phyloP scores from a whole-genome alignment of 2,888 invertebrate genomes.

The Encarsia formosa region DNA sequence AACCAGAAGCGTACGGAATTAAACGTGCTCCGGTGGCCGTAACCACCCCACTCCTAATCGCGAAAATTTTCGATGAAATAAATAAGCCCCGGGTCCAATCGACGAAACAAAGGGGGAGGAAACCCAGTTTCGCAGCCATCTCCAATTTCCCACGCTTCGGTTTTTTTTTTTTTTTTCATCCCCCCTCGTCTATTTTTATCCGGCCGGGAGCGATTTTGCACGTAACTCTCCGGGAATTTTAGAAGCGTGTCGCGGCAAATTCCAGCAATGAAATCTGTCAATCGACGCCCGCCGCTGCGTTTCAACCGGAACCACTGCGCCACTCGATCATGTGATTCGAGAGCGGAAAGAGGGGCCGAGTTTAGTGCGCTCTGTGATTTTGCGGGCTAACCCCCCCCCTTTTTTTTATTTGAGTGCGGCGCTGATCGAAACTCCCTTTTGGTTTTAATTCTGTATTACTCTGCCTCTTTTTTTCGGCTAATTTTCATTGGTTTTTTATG shows the following conservation, averaged over 20 bases:
- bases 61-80: no score
- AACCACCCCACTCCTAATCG: no score
- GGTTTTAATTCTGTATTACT: no score
- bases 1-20: neutral
- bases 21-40: no score
- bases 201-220: conserved; percentile 9
- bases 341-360: neutral
- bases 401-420: neutral
- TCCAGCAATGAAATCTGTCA: conserved; percentile 23
- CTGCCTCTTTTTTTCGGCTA: no score
- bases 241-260: neutral
- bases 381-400: neutral
- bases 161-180: no score
- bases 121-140: neutral
- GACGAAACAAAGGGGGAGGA: neutral
- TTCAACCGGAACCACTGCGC: conserved; percentile 12
- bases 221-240: neutral
- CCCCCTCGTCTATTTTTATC: conserved; percentile 4
- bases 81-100: no score
- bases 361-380: neutral
- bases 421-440: no score
- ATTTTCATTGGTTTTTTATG: no score
- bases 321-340: conserved; percentile 19
- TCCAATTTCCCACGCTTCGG: no score
- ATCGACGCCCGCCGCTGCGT: conserved; percentile 18